These are phyloP conservation scores for Diarsia rubi DNA, from an alignment of 2,888 invertebrate species.

Conservation along the genomic window DNA sequence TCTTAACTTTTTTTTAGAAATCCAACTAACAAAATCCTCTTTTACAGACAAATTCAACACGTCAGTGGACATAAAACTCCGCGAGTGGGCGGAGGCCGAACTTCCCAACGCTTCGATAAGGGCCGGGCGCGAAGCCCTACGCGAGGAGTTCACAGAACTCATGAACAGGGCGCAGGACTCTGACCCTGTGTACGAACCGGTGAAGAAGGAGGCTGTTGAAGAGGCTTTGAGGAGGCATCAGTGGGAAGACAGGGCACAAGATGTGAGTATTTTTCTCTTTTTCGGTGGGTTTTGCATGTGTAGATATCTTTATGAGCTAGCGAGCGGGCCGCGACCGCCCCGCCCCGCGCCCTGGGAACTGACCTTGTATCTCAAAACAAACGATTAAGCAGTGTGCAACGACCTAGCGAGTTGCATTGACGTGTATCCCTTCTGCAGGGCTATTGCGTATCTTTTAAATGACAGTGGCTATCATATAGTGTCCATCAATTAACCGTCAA, in stretches of 20 bases:
- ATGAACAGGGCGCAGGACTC: constrained; percentile 91
- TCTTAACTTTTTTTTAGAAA: no score
- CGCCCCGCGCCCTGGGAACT: no score
- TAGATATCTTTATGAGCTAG: no score
- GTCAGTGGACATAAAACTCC: constrained; percentile 97
- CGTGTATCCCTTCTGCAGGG: no score
- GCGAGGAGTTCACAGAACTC: constrained; percentile 81
- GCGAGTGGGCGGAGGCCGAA: constrained; percentile 98
- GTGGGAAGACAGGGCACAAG: constrained; percentile 97
- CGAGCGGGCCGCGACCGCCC: no score
- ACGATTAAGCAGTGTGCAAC: no score
- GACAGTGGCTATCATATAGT: no score
- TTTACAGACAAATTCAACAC: constrained; percentile 95
- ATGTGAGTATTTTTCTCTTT: constrained; percentile 67
- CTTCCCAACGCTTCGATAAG: constrained; percentile 93
- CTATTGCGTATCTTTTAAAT: no score
- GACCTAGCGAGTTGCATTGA: no score
- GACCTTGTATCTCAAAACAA: no score
- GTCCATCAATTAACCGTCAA: no score
- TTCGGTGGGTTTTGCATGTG: no score
- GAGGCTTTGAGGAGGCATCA: constrained; percentile 96
- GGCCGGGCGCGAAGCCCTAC: constrained; percentile 94
- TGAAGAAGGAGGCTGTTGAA: constrained; percentile 97
- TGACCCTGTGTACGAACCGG: constrained; percentile 97
- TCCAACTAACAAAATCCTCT: background rate